Evolutionary conservation across 1,140 invertebrate species (phyloP).

Genomic region (Monomorium pharaonis): DNA sequence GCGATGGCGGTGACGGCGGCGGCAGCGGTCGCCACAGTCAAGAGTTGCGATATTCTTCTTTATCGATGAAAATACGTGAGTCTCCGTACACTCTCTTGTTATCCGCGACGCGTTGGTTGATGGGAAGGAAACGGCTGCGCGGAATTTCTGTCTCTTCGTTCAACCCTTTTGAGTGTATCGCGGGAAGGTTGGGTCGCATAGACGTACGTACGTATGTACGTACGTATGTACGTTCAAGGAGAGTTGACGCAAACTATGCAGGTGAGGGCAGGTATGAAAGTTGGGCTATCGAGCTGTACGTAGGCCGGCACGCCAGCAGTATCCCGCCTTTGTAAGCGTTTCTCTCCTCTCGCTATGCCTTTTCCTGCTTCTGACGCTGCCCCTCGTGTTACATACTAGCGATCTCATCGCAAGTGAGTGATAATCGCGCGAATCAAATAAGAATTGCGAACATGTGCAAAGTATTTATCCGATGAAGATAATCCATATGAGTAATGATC

Average conservation of each 20-base stretch:
- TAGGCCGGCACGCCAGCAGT: conserved; percentile 68
- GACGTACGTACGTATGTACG: neutral
- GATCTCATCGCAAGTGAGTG: conserved; percentile 18
- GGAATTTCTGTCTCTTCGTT: conserved; percentile 1
- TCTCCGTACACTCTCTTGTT: neutral
- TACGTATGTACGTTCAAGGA: conserved; percentile 50
- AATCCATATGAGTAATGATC: neutral
- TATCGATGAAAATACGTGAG: conserved; percentile 4
- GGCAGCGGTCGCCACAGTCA: neutral
- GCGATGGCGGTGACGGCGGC: neutral
- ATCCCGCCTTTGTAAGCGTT: conserved; percentile 78
- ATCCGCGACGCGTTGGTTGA: neutral
- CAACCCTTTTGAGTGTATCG: conserved; percentile 31
- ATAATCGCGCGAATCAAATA: conserved; percentile 39
- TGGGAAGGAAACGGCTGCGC: conserved; percentile 4
- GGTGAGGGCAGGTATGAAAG: conserved; percentile 73
- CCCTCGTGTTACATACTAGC: conserved; percentile 30
- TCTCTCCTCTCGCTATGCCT: conserved; percentile 37
- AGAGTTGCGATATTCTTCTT: conserved; percentile 16
- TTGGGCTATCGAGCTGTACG: conserved; percentile 69
- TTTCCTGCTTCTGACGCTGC: conserved; percentile 46
- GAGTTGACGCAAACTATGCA: conserved; percentile 64
- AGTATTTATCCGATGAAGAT: conserved; percentile 29
- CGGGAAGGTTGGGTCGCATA: conserved; percentile 11
- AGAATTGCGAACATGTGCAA: conserved; percentile 8